Evolutionary conservation across 2,113 vertebrate species (phyloP).

Genomic region (Phyllostomus discolor): DNA sequence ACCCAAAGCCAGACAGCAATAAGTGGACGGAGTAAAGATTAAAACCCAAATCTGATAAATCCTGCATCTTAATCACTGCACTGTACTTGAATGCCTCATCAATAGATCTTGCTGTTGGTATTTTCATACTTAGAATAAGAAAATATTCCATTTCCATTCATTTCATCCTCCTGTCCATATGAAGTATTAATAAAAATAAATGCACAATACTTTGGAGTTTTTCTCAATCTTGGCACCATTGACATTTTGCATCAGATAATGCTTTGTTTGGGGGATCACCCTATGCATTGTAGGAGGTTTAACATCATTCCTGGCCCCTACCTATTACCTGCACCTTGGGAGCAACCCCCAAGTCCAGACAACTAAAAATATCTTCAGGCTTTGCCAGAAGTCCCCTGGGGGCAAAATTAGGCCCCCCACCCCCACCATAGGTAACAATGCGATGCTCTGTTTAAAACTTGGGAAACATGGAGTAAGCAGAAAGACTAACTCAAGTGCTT

Average conservation of each 20-base stretch:
- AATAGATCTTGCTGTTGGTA: background rate
- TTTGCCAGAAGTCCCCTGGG: background rate
- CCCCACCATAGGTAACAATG: too few species aligned
- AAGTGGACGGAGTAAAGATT: background rate
- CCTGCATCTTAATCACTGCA: background rate
- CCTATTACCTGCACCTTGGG: background rate
- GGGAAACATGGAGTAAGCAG: background rate
- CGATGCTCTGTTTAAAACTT: background rate
- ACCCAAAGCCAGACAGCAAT: background rate
- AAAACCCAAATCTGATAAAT: background rate
- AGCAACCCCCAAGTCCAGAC: background rate
- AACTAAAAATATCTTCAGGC: background rate
- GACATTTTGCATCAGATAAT: background rate
- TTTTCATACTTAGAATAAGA: background rate
- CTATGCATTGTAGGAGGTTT: background rate
- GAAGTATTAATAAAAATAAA: background rate
- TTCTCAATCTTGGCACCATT: background rate
- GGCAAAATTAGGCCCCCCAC: background rate
- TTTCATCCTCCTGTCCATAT: background rate
- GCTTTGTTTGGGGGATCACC: background rate
- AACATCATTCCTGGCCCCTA: background rate
- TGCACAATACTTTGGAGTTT: background rate
- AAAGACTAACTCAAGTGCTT: background rate
- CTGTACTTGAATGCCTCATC: background rate
- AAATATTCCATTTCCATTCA: background rate